Evolutionary conservation across 2,797 vertebrate species (phyloP), one percentile per base, ranked within the genome.

Genomic region (Bryconaethiops microstoma): DNA sequence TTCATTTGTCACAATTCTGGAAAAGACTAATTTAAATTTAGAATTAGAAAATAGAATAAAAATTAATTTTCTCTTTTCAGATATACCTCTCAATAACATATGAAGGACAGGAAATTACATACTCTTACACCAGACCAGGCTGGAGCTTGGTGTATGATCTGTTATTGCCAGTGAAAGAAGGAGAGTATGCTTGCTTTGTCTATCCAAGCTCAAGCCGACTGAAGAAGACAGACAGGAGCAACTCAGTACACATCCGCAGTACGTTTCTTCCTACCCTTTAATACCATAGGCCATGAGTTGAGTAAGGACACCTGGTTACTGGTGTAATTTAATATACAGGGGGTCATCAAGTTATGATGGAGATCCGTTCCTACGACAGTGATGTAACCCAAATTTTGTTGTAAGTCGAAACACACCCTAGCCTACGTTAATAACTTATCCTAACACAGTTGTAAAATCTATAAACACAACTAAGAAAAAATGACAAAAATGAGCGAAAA

Each of bases 171-270:
- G 77, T 84, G 72, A 0, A 13, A 2, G 55, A 70, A 67, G 88
- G 87, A 55, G 9, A 76, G 19, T 88, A 85, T 12, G 71, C 76
- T 6, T 88, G 88, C 74, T 64, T 45, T 7, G 76, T 48, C 23
- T 8, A 23, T 29, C 7, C 42, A 16, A 7, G n/a, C 29, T 54
- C 74, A 7, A 52, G 9, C 35, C 48, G 4, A 1, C 5, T 10
- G 7, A 0, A 0, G 0, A n/a, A 7, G 21, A 75, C 83, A 42
- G 35, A 1, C n/a, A 50, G 21, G 25, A 87, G 88, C 79, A 86
- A 87, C 45, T 21, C 21, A 3, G 62, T 88, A 23, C 25, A 65
- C 42, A 71, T 87, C 80, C 80, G 84, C 81, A 77, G 83, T 88
- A 63, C 50, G 81, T 75, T 42, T 5, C 29, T 54, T 39, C 62